Evolutionary conservation across 2,113 vertebrate species (phyloP).

Genomic region (Rousettus leschenaultii): DNA sequence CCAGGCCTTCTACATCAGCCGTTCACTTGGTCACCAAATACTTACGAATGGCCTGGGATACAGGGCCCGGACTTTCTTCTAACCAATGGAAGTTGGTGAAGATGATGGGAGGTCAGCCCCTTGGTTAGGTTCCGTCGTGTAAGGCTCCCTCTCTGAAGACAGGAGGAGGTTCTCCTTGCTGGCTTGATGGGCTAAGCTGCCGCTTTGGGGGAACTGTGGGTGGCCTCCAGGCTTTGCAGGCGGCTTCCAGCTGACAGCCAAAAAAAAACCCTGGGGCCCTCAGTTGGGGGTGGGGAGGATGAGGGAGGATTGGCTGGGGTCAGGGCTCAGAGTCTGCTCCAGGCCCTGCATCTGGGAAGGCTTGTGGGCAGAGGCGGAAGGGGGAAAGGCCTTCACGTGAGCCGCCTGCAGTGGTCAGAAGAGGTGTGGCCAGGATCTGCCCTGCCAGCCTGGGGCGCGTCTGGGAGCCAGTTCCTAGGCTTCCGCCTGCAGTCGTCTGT

Average conservation of each 20-base stretch:
- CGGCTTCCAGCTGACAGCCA: not conserved
- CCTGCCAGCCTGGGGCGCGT: not conserved
- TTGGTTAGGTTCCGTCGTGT: not conserved
- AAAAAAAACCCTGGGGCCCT: not conserved
- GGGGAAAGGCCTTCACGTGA: not conserved
- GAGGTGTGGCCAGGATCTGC: not conserved
- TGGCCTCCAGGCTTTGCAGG: not conserved
- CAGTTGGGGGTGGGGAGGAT: rapidly evolving
- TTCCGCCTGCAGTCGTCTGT: not conserved
- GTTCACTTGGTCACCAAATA: not conserved
- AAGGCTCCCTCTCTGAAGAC: not conserved
- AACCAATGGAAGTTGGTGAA: not conserved
- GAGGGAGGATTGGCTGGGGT: not conserved
- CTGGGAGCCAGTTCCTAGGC: not conserved
- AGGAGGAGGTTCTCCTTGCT: not conserved
- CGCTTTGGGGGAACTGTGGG: not conserved
- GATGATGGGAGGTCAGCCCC: not conserved
- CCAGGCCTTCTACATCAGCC: not conserved
- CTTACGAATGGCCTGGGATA: not conserved
- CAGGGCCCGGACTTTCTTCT: not conserved
- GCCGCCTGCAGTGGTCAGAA: rapidly evolving
- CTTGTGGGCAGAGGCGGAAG: not conserved
- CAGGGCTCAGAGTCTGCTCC: not conserved
- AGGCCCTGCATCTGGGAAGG: not conserved
- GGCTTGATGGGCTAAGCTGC: not conserved